Percentiles rank a stretch among this genome's conserved stretches.
Evolutionary conservation across 2,888 invertebrate genomes (phyloP).

Genomic region (Leucoma salicis): DNA sequence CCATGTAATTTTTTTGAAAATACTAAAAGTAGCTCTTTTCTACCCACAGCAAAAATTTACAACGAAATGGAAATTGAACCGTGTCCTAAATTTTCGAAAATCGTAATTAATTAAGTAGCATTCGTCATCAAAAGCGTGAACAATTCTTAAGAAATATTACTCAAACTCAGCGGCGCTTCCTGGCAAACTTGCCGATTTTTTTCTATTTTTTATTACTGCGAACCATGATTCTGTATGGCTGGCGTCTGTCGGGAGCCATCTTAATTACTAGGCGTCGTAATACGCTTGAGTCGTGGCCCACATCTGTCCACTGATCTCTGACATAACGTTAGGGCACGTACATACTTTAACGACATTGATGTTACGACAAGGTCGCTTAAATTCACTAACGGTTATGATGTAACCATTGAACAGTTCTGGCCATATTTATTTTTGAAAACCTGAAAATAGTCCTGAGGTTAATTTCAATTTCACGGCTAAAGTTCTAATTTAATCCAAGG

Average conservation of each 20-base stretch:
- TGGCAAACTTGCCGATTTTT: constrained; percentile 38
- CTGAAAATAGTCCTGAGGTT: not conserved
- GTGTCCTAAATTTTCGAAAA: not conserved
- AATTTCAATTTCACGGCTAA: not conserved
- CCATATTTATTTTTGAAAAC: not conserved
- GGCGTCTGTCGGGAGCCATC: constrained; percentile 43
- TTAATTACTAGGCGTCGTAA: constrained; percentile 53
- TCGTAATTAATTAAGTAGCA: constrained; percentile 6
- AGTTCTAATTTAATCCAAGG: constrained; percentile 1
- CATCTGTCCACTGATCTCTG: constrained; percentile 54
- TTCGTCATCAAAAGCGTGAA: constrained; percentile 18
- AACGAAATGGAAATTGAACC: no score
- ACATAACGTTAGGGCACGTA: constrained; percentile 28
- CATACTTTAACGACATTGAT: constrained; percentile 15
- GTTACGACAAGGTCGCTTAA: not conserved
- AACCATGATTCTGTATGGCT: constrained; percentile 47
- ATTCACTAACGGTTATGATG: not conserved
- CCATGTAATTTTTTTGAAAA: no score
- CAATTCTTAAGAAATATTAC: constrained; percentile 45
- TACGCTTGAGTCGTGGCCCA: constrained; percentile 50
- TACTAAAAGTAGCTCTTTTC: no score
- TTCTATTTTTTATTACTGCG: constrained; percentile 42
- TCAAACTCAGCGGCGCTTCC: constrained; percentile 40
- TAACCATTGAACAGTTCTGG: not conserved
- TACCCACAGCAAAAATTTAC: no score